Conservation (phyloP, 2,888 invertebrate species). For the Microctonus hyperodae region DNA sequence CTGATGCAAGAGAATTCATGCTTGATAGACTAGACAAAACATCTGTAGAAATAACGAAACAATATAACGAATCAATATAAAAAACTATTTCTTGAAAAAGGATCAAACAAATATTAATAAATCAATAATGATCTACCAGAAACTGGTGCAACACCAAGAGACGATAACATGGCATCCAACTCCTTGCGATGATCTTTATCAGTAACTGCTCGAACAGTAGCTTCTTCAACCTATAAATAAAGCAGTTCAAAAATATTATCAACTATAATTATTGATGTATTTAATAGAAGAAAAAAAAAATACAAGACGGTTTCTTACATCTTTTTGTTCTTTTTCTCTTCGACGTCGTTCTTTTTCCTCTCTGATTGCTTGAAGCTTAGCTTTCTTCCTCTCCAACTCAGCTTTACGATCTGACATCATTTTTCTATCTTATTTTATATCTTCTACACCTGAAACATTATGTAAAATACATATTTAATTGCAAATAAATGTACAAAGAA, state of each 20-base stretch:
- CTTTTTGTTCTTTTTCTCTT: conserved; percentile 86
- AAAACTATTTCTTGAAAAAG: not conserved
- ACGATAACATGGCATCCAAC: conserved; percentile 86
- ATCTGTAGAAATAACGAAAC: conserved; percentile 63
- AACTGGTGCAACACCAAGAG: conserved; percentile 86
- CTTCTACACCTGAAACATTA: not conserved
- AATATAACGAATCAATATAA: not conserved
- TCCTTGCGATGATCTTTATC: conserved; percentile 71
- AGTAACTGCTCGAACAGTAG: conserved; percentile 61
- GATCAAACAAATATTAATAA: not conserved
- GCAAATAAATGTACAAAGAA: not conserved
- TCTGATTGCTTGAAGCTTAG: conserved; percentile 86
- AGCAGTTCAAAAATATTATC: not conserved
- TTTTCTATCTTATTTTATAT: not conserved
- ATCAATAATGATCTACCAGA: conserved; percentile 64
- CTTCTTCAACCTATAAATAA: conserved; percentile 62
- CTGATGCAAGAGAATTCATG: conserved; percentile 81
- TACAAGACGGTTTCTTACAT: conserved; percentile 68
- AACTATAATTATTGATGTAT: not conserved
- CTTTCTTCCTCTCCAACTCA: conserved; percentile 92
- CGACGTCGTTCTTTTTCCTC: conserved; percentile 89
- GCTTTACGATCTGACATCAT: conserved; percentile 88
- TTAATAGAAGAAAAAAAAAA: not conserved
- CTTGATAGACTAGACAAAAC: conserved; percentile 84
- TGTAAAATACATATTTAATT: too few relatives aligned